Evolutionary conservation across 2,113 vertebrate species (phyloP).

Genomic region (Falco punctatus): DNA sequence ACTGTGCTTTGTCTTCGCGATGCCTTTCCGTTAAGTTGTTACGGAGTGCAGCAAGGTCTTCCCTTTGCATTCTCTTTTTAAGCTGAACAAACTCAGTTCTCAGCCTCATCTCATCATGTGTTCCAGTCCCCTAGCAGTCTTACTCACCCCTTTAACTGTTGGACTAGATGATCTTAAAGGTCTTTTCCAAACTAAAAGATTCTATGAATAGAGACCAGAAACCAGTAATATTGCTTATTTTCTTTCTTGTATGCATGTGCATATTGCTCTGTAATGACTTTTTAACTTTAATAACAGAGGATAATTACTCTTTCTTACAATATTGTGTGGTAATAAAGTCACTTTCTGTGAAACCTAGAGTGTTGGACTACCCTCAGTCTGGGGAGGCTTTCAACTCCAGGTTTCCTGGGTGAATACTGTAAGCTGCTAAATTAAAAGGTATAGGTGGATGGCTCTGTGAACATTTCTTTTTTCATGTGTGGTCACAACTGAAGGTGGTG

Average conservation of each 20-base stretch:
- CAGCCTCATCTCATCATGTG: too few species aligned
- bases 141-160: too few species aligned
- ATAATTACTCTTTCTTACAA: background rate
- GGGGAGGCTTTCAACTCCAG: background rate
- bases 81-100: background rate
- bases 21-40: background rate
- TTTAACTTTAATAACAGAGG: background rate
- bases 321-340: background rate
- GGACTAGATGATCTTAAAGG: too few species aligned
- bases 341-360: background rate
- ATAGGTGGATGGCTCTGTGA: background rate
- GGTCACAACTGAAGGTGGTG: background rate
- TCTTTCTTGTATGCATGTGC: background rate
- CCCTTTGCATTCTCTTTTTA: background rate
- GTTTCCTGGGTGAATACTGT: background rate
- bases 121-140: too few species aligned
- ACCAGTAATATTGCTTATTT: background rate
- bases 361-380: background rate
- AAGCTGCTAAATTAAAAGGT: background rate
- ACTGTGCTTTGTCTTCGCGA: fast-evolving
- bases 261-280: background rate
- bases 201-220: background rate
- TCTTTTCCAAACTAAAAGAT: too few species aligned
- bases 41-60: background rate
- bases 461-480: background rate